Percentiles rank a stretch among this genome's conserved stretches.
phyloP scores from a whole-genome alignment of 2,888 invertebrate genomes.

The Entomobrya multifasciata region DNA sequence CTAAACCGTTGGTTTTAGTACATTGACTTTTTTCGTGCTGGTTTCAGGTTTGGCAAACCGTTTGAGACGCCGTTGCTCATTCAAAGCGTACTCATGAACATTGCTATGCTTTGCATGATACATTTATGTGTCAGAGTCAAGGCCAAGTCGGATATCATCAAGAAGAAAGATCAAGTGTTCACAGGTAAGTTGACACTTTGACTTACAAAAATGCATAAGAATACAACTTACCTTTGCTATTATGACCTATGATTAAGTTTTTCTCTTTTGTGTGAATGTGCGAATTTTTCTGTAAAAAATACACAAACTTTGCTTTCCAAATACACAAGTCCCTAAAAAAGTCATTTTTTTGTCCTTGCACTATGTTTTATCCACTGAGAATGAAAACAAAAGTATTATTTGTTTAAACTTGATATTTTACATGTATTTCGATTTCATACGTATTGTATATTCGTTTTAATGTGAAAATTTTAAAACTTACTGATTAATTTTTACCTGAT shows the following conservation, averaged over 20 bases:
- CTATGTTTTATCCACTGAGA: too few species aligned
- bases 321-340: not conserved
- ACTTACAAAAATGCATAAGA: slow-evolving; percentile 68
- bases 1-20: not conserved
- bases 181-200: too few species aligned
- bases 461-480: too few species aligned
- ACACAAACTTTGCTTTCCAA: not conserved
- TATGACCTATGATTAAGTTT: not conserved
- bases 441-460: too few species aligned
- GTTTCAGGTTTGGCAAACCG: slow-evolving; percentile 96
- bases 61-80: slow-evolving; percentile 97
- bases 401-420: too few species aligned
- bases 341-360: too few species aligned
- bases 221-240: not conserved
- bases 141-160: slow-evolving; percentile 89
- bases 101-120: slow-evolving; percentile 97
- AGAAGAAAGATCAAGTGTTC: slow-evolving; percentile 88
- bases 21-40: too few species aligned
- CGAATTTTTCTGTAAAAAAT: not conserved
- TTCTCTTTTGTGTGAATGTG: too few species aligned
- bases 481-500: too few species aligned
- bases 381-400: too few species aligned
- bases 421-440: too few species aligned
- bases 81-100: slow-evolving; percentile 98
- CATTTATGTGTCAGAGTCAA: slow-evolving; percentile 94